These are phyloP conservation scores for Conchocele bisecta DNA, from an alignment of 2,888 invertebrate species.

Conservation along the genomic window DNA sequence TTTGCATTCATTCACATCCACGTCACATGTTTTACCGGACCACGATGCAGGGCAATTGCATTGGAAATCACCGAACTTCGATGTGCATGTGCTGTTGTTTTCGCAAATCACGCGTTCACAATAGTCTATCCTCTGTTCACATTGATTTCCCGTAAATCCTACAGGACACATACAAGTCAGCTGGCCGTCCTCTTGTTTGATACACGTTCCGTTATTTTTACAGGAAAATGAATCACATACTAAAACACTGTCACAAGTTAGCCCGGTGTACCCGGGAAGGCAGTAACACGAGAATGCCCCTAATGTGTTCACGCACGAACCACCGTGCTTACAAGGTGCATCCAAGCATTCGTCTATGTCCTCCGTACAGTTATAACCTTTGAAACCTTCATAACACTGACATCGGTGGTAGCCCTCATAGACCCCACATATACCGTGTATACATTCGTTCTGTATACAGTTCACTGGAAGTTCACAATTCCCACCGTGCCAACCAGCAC, in stretches of 20 bases:
- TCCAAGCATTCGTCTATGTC: slow-evolving; percentile 56
- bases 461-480: slow-evolving; percentile 36
- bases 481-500: slow-evolving; percentile 24
- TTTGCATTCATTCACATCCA: slow-evolving; percentile 65
- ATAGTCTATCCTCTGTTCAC: slow-evolving; percentile 41
- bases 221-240: slow-evolving; percentile 25
- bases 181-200: background rate
- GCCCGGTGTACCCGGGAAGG: slow-evolving; percentile 36
- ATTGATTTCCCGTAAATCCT: slow-evolving; percentile 36
- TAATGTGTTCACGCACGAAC: slow-evolving; percentile 37
- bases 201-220: slow-evolving; percentile 40
- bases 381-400: slow-evolving; percentile 49
- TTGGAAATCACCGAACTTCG: slow-evolving; percentile 23
- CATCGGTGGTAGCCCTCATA: slow-evolving; percentile 35
- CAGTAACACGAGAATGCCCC: slow-evolving; percentile 55
- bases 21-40: slow-evolving; percentile 47
- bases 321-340: slow-evolving; percentile 42
- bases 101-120: slow-evolving; percentile 45
- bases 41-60: slow-evolving; percentile 43
- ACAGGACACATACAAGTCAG: slow-evolving; percentile 25
- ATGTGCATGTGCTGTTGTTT: slow-evolving; percentile 29
- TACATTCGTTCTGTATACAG: slow-evolving; percentile 37
- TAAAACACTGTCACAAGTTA: slow-evolving; percentile 15
- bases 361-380: slow-evolving; percentile 40
- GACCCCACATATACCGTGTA: slow-evolving; percentile 29